Evolutionary conservation across 1,140 invertebrate genomes (phyloP).

Genomic region (Drosophila rhopaloa): DNA sequence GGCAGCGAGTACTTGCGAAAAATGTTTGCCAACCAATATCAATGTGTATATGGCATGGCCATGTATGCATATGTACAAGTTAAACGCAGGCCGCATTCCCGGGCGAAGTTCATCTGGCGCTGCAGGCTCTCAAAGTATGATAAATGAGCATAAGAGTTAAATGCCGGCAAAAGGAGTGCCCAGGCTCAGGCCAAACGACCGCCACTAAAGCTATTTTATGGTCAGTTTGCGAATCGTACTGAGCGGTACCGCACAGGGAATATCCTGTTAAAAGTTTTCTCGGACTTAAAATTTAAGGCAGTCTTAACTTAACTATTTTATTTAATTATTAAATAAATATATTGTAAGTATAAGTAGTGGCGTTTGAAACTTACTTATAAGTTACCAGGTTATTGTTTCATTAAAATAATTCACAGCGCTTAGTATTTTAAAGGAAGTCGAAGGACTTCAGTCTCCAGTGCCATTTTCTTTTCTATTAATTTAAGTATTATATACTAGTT

Average conservation of each 20-base stretch:
- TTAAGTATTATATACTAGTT: no score
- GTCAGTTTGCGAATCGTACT: slow-evolving; percentile 47
- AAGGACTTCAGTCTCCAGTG: no score
- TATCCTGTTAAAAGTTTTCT: not conserved
- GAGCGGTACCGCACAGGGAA: slow-evolving; percentile 3
- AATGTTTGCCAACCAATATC: slow-evolving; percentile 60
- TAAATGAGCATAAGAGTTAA: slow-evolving; percentile 79
- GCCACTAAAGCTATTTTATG: slow-evolving; percentile 76
- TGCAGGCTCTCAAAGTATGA: slow-evolving; percentile 73
- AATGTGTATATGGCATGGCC: slow-evolving; percentile 8
- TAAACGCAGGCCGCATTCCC: slow-evolving; percentile 51
- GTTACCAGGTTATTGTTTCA: no score
- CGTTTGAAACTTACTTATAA: no score
- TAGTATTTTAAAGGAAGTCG: no score
- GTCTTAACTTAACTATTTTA: not conserved
- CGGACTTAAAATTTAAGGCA: no score
- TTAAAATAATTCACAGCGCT: no score
- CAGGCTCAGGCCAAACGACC: slow-evolving; percentile 57
- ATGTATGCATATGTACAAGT: slow-evolving; percentile 35
- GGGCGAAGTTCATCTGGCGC: slow-evolving; percentile 55
- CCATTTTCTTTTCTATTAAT: no score
- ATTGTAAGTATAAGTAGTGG: no score
- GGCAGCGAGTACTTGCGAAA: slow-evolving; percentile 58
- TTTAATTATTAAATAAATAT: no score
- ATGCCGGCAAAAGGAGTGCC: slow-evolving; percentile 55